These are phyloP conservation scores for Caenorhabditis sinica DNA, from an alignment of 2,888 invertebrate genomes.

Conservation along the genomic window DNA sequence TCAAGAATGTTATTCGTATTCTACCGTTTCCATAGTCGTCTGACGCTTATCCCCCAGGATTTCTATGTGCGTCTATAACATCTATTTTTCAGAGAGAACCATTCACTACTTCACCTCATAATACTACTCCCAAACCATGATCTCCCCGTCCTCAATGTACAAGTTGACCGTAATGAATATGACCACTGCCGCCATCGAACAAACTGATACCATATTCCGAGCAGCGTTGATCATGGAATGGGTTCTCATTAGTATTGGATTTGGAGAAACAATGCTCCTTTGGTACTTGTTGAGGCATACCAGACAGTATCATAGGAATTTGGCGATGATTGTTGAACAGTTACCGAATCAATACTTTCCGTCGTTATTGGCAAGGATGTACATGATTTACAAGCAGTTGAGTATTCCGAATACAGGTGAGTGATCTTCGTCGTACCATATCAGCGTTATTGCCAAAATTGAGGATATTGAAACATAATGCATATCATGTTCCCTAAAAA, in stretches of 20 bases:
- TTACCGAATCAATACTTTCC: slow-evolving; percentile 60
- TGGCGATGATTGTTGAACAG: slow-evolving; percentile 61
- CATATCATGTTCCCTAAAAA: no score
- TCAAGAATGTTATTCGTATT: no score
- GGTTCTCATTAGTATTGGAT: slow-evolving; percentile 42
- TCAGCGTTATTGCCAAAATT: no score
- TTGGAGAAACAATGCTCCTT: slow-evolving; percentile 48
- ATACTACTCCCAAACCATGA: not conserved
- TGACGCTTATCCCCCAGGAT: no score
- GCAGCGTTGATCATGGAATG: slow-evolving; percentile 49
- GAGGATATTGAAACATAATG: not conserved
- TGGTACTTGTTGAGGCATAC: slow-evolving; percentile 58
- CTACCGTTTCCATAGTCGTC: not conserved
- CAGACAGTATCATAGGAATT: slow-evolving; percentile 60
- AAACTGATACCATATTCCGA: slow-evolving; percentile 48
- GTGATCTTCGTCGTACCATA: not conserved
- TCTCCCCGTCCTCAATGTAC: slow-evolving; percentile 31
- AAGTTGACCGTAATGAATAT: slow-evolving; percentile 60
- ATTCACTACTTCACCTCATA: not conserved
- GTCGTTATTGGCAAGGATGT: slow-evolving; percentile 61
- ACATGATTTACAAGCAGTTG: slow-evolving; percentile 61
- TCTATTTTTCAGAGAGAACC: not conserved
- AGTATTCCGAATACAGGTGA: slow-evolving; percentile 44
- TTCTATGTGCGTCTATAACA: no score
- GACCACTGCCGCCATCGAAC: slow-evolving; percentile 57